Evolutionary conservation across 2,888 invertebrate genomes (phyloP).

Genomic region (Exephanes ischioxanthus): DNA sequence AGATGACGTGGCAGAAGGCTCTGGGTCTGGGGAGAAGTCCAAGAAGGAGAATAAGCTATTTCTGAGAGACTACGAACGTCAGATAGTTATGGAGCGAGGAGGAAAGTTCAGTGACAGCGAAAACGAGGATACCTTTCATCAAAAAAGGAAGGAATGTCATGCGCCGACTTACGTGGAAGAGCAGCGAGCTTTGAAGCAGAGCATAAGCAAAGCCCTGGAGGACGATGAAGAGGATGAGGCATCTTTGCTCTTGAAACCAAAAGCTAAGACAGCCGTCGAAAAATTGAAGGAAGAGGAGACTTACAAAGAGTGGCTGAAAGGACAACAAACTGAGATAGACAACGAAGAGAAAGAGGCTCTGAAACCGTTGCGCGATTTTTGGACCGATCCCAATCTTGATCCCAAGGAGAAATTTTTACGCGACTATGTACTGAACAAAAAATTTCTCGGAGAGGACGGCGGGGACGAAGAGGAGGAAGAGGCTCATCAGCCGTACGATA

Average conservation of each 20-base stretch:
- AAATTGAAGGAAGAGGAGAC: conserved; percentile 82
- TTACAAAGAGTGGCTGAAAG: conserved; percentile 93
- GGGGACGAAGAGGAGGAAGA: conserved; percentile 15
- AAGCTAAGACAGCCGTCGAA: conserved; percentile 85
- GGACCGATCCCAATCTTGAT: conserved; percentile 93
- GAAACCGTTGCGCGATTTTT: conserved; percentile 92
- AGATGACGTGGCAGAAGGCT: conserved; percentile 35
- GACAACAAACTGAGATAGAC: conserved; percentile 88
- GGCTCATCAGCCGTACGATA: conserved; percentile 73
- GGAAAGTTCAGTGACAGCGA: conserved; percentile 86
- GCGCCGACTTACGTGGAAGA: conserved; percentile 89
- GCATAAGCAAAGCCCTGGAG: conserved; percentile 86
- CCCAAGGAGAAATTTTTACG: conserved; percentile 95
- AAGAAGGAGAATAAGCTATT: conserved; percentile 87
- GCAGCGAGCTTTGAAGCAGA: conserved; percentile 88
- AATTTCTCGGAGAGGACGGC: conserved; percentile 84
- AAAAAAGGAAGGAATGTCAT: conserved; percentile 73
- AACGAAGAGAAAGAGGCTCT: conserved; percentile 88
- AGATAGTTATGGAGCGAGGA: conserved; percentile 90
- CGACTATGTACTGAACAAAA: conserved; percentile 96
- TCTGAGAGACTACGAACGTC: conserved; percentile 92
- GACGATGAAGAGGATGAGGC: conserved; percentile 86
- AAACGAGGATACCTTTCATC: conserved; percentile 76
- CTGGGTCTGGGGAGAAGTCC: conserved; percentile 78
- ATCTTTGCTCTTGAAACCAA: conserved; percentile 76